Percentiles rank a stretch among this genome's conserved stretches.
Conservation (phyloP, 1,140 invertebrate genomes). For the Drosophila virilis region DNA sequence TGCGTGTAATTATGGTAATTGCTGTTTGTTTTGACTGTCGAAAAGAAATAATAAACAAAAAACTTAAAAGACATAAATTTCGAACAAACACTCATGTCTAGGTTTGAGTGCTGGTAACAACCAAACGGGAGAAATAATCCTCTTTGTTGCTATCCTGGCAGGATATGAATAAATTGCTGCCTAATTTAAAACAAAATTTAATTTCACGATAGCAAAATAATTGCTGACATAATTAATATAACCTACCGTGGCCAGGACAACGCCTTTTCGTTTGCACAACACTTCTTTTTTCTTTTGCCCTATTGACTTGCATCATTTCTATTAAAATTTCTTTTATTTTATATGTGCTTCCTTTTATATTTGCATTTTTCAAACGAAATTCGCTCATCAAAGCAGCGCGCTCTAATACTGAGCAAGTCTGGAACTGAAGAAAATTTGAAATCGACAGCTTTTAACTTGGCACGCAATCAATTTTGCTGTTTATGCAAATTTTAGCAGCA, state of each 20-base stretch:
- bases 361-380: conserved; percentile 1
- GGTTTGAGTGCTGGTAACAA: conserved; percentile 18
- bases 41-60: conserved; percentile 21
- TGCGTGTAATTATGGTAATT: conserved; percentile 67
- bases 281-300: conserved; percentile 8
- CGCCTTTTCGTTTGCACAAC: conserved; percentile 50
- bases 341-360: not conserved
- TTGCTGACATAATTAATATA: conserved; percentile 56
- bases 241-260: conserved; percentile 24
- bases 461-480: conserved; percentile 47
- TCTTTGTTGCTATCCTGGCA: not conserved
- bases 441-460: conserved; percentile 20
- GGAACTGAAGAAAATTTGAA: conserved; percentile 18
- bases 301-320: conserved; percentile 3
- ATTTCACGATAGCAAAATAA: conserved; percentile 24
- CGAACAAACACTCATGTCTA: conserved; percentile 38
- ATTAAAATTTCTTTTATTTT: conserved; percentile 4
- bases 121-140: not conserved
- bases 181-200: conserved; percentile 49
- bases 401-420: not conserved
- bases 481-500: conserved; percentile 54
- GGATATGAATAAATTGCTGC: conserved; percentile 26
- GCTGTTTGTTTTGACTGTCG: conserved; percentile 45
- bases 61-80: conserved; percentile 12
- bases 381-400: conserved; percentile 18